Percentiles rank a stretch among this genome's conserved stretches.
Conservation (phyloP, 2,797 vertebrate genomes). For the Toxotes lorentzi region DNA sequence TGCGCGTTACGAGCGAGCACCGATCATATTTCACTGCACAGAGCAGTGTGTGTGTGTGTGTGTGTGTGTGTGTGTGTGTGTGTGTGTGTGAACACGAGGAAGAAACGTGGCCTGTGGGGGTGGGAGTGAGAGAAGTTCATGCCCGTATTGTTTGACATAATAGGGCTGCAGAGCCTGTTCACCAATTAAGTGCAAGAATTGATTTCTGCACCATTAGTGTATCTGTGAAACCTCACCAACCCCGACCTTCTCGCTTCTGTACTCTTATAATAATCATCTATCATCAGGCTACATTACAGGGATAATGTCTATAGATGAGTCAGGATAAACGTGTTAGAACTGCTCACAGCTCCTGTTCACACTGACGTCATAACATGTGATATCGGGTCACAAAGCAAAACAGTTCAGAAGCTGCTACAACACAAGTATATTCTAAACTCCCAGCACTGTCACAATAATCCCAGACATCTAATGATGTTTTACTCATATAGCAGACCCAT, state of each 20-base stretch:
- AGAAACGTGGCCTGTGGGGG: slow-evolving; percentile 62
- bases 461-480: background rate
- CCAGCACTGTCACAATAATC: background rate
- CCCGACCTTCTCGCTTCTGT: background rate
- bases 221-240: background rate
- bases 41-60: slow-evolving; percentile 14
- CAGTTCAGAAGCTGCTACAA: background rate
- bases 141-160: slow-evolving; percentile 32
- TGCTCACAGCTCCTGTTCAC: background rate
- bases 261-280: background rate
- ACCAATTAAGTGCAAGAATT: background rate
- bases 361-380: background rate
- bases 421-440: background rate
- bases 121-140: slow-evolving; percentile 34
- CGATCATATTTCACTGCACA: slow-evolving; percentile 75
- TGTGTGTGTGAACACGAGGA: background rate
- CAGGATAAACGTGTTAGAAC: background rate
- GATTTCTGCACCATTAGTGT: background rate
- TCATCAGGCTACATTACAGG: background rate
- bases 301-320: background rate
- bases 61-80: slow-evolving; percentile 26
- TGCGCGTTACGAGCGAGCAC: slow-evolving; percentile 15
- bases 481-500: background rate
- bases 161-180: slow-evolving; percentile 3
- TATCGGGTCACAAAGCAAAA: background rate